Conservation (phyloP, 2,888 invertebrate species). For the Drosophila subquinaria region DNA sequence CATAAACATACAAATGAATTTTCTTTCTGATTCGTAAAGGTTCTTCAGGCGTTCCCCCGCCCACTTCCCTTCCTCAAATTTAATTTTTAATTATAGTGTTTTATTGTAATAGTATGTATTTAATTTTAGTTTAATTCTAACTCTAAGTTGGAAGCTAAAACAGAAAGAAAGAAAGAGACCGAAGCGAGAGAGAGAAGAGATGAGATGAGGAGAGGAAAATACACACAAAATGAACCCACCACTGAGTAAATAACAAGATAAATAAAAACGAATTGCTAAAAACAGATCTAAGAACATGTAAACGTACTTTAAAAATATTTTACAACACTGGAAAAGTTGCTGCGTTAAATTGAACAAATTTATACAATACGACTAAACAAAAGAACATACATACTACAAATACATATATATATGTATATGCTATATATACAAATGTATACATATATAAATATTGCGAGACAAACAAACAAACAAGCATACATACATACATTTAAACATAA, state of each 20-base stretch:
- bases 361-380: slow-evolving; percentile 47
- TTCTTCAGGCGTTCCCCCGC: slow-evolving; percentile 1
- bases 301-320: slow-evolving; percentile 49
- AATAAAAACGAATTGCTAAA: slow-evolving; percentile 53
- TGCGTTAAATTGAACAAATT: slow-evolving; percentile 64
- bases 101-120: slow-evolving; percentile 38
- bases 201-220: slow-evolving; percentile 35
- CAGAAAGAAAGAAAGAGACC: slow-evolving; percentile 21
- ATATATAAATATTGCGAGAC: slow-evolving; percentile 6
- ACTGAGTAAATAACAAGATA: slow-evolving; percentile 48
- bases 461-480: slow-evolving; percentile 34
- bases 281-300: slow-evolving; percentile 49
- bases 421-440: slow-evolving; percentile 19
- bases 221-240: slow-evolving; percentile 78
- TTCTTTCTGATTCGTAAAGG: slow-evolving; percentile 7
- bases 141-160: slow-evolving; percentile 58
- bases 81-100: slow-evolving; percentile 12
- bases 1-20: slow-evolving; percentile 1
- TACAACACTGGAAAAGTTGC: slow-evolving; percentile 52
- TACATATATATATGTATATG: slow-evolving; percentile 41
- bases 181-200: slow-evolving; percentile 20
- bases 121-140: slow-evolving; percentile 50
- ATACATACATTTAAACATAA: slow-evolving; percentile 38
- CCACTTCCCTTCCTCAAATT: slow-evolving; percentile 3
- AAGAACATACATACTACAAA: slow-evolving; percentile 34